Base-by-base conservation (phyloP, 2,888 invertebrate species). In the Minunthozetes semirufus region DNA sequence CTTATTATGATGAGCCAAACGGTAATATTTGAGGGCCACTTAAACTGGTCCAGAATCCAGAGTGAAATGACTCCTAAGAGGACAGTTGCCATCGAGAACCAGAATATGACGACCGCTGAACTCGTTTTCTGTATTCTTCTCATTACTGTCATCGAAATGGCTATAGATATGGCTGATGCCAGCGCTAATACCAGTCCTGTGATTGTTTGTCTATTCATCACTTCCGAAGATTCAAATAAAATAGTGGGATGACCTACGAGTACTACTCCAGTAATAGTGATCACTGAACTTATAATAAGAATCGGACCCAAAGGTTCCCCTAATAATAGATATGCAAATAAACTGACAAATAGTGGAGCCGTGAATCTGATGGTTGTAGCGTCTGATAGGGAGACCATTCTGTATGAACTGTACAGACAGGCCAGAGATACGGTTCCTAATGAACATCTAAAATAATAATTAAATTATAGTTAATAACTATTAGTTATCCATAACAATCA, bases 281-380 rank as follows among this genome's bases (percentile, higher is more conserved):
- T 74, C 1, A n/a, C 42, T 2, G 72, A 42, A 17, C 19, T 73
- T 19, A 74, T 11, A 3, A 71, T 42, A 4, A 76, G 59, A 5
- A 77, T 61, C 27, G 74, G 22, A 33, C 77, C 76, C 27, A 76
- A 77, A 15, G 72, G 77, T 56, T 77, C 77, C 11, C 63, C 29
- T 1, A 77, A 68, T 15, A 76, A 17, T 17, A 77, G 15, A 53
- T 27, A 76, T 8, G 76, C 77, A 71, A 77, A 76, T 13, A 76
- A 33, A 0, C 68, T 38, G 33, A 77, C 76, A 56, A 77, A 77
- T n/a, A 76, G 72, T 3, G 77, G 76, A 22, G 77, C 63, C 15
- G 76, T 76, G 33, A 77, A 77, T n/a, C 72, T 6, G 15, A 77
- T 77, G 8, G 75, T 73, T 8, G 76, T 72, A 0, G 74, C 76